Percentiles rank a stretch among this genome's conserved stretches.
Evolutionary conservation across 1,140 invertebrate genomes (phyloP).

Genomic region (Cecropterus lyciades): DNA sequence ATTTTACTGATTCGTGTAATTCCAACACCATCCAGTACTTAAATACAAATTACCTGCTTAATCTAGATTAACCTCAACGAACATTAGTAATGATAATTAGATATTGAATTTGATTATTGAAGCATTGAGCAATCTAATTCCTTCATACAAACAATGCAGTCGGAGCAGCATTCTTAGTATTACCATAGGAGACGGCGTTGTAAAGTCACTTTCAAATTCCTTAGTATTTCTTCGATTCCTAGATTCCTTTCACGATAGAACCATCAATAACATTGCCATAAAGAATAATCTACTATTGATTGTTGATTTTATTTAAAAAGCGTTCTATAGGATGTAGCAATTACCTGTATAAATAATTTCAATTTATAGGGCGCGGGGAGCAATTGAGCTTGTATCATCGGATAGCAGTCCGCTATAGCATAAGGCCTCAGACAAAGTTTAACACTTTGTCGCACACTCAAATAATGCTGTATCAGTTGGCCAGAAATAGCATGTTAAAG

Average conservation of each 20-base stretch:
- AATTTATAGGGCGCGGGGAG: too few relatives aligned
- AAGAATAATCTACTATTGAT: background rate
- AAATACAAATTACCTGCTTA: background rate
- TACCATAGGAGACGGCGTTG: slow-evolving; percentile 2
- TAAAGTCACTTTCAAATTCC: slow-evolving; percentile 19
- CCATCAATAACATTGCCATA: slow-evolving; percentile 1
- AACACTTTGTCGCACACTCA: too few relatives aligned
- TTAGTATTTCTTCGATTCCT: slow-evolving; percentile 8
- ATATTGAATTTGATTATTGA: slow-evolving; percentile 21
- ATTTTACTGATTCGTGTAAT: too few relatives aligned
- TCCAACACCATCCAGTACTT: background rate
- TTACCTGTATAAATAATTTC: too few relatives aligned
- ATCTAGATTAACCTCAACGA: background rate
- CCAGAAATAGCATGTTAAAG: too few relatives aligned
- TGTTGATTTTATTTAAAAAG: background rate
- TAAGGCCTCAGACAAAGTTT: too few relatives aligned
- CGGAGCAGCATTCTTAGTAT: slow-evolving; percentile 15
- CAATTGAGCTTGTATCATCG: too few relatives aligned
- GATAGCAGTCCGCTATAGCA: too few relatives aligned
- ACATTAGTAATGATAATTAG: slow-evolving; percentile 13
- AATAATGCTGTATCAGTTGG: too few relatives aligned
- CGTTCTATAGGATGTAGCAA: too few relatives aligned
- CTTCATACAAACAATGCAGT: slow-evolving; percentile 2
- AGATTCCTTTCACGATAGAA: background rate
- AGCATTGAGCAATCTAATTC: slow-evolving; percentile 19